Base-by-base conservation (phyloP, 2,113 vertebrate species). In the Hypomesus transpacificus region DNA sequence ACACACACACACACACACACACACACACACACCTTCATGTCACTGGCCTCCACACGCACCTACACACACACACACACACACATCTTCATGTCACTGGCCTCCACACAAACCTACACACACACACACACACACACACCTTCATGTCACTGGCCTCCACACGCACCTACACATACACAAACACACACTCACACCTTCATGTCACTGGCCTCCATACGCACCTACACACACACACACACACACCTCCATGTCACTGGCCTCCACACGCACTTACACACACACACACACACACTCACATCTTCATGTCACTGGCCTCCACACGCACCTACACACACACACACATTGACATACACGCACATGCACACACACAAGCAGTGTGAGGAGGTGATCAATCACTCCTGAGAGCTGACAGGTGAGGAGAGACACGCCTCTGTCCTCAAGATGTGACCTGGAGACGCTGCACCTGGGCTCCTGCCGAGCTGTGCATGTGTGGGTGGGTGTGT, bases 1-100 rank as follows among this genome's bases (percentile, higher is more conserved):
- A n/a, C n/a, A n/a, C n/a, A n/a, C n/a, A 46, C 39, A 13, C 39
- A 2, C 39, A 1, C 39, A 46, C 39, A 46, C 39, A 8, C n/a
- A 66, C 26, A 73, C 66, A 31, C 64, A 58, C 18, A 56, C 24
- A 66, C 61, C 64, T 26, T 66, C 16, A 26, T 66, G 52, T 73
- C 21, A n/a, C 71, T 66, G 16, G 62, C 22, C 64, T 54, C 62
- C 52, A 11, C 39, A 46, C 11, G 13, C 39, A 13, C 39, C n/a
- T n/a, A 2, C 39, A 1, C 39, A 46, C 39, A 46, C 39, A 8
- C n/a, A 66, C 26, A 73, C 66, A 31, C 64, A 58, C 18, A 56
- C 24, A 66, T 52, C 64, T 26, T 66, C 16, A 26, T 66, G 52
- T 73, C 21, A n/a, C 71, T 66, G 16, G 62, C 22, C 64, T 54